A percentile compares a stretch with the other conserved stretches of the same genome.
Evolutionary conservation across 2,113 vertebrate species (phyloP).

Genomic region (Tetrax tetrax): DNA sequence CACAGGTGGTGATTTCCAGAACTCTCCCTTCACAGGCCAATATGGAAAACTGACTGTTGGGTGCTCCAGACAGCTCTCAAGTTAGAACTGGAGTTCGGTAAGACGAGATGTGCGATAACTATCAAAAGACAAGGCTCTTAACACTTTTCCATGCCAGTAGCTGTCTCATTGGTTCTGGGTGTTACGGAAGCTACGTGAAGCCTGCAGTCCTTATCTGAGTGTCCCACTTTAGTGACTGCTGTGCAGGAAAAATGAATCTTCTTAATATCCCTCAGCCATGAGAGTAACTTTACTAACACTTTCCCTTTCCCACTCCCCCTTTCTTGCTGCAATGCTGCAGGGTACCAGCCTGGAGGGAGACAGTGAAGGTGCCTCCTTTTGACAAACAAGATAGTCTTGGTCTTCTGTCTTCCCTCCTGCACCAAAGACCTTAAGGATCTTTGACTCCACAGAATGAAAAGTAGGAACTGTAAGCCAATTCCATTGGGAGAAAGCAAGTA

Average conservation of each 20-base stretch:
- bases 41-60: neutral
- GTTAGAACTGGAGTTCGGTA: neutral
- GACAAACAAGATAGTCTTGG: neutral
- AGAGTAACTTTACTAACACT: neutral
- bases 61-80: neutral
- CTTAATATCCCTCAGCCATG: neutral
- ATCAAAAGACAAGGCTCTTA: neutral
- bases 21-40: neutral
- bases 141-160: neutral
- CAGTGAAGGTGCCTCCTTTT: neutral
- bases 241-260: neutral
- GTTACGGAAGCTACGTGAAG: accelerated
- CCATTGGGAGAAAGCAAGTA: neutral
- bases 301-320: neutral
- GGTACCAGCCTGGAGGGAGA: neutral
- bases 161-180: neutral
- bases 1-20: neutral
- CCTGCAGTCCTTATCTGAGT: neutral
- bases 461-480: neutral
- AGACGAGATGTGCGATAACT: neutral
- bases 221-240: neutral
- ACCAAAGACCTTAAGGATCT: neutral
- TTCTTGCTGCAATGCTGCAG: neutral
- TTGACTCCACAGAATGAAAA: neutral
- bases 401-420: neutral